phyloP scores from a whole-genome alignment of 2,888 invertebrate species.

The Gasteruption jaculator region DNA sequence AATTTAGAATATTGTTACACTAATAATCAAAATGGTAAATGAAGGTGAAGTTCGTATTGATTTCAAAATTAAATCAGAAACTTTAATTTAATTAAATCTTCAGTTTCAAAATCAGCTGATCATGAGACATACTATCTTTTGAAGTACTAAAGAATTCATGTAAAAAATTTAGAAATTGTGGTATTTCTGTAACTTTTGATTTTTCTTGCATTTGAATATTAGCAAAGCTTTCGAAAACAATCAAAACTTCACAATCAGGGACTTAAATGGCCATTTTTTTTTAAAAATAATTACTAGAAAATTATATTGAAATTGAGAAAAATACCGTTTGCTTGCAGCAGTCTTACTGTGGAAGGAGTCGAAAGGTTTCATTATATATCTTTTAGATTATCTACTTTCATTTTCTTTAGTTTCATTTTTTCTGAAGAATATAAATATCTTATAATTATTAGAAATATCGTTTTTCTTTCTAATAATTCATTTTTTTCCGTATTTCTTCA shows the following conservation, averaged over 20 bases:
- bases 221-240: no score
- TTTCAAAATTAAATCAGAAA: not conserved
- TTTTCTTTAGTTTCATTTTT: slow-evolving; percentile 21
- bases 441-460: slow-evolving; percentile 1
- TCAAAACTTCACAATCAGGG: no score
- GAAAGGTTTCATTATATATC: slow-evolving; percentile 44
- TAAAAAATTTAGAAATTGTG: no score
- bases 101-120: no score
- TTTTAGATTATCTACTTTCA: not conserved
- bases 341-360: slow-evolving; percentile 47
- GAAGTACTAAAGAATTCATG: no score
- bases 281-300: slow-evolving; percentile 24
- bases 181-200: no score
- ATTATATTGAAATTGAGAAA: slow-evolving; percentile 8
- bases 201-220: no score
- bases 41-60: slow-evolving; percentile 35
- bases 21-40: no score
- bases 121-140: no score
- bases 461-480: slow-evolving; percentile 13
- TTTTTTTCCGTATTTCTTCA: slow-evolving; percentile 16
- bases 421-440: slow-evolving; percentile 14
- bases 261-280: no score
- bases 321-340: slow-evolving; percentile 39
- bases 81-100: slow-evolving; percentile 8
- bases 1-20: no score